phyloP scores from a whole-genome alignment of 2,888 invertebrate species.

The Apotomis betuletana region DNA sequence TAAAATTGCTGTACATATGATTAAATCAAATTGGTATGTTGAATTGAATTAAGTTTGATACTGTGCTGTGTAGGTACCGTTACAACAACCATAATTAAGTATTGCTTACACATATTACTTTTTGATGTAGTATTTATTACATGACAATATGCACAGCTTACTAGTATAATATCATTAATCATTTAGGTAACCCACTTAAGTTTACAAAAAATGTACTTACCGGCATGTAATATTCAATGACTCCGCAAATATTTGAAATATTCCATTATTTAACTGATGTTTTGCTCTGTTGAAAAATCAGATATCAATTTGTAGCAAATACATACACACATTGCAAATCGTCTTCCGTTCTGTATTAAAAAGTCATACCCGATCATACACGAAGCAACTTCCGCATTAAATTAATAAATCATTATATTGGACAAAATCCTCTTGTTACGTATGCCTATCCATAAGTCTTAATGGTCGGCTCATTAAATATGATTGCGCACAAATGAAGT shows the following conservation, averaged over 20 bases:
- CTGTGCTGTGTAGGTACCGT: conserved; percentile 7
- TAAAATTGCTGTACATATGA: conserved; percentile 27
- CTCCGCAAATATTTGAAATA: background rate
- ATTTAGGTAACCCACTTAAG: conserved; percentile 15
- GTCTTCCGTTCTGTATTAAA: background rate
- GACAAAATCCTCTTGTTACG: conserved; percentile 24
- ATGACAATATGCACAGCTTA: conserved; percentile 23
- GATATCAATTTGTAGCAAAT: background rate
- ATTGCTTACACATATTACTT: conserved; percentile 8
- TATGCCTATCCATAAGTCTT: conserved; percentile 25
- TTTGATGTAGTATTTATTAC: conserved; percentile 20
- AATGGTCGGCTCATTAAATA: conserved; percentile 40
- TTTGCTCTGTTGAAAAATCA: background rate
- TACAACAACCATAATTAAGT: conserved; percentile 32
- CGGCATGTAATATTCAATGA: background rate
- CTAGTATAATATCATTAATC: conserved; percentile 24
- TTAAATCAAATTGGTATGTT: conserved; percentile 30
- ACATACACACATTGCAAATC: background rate
- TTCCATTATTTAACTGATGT: background rate
- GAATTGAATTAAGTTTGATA: conserved; percentile 35
- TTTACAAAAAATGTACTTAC: background rate
- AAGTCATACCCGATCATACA: background rate
- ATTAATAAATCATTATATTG: conserved; percentile 29
- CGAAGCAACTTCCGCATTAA: conserved; percentile 24
- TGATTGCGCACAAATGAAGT: conserved; percentile 39